phyloP scores from a whole-genome alignment of 2,888 invertebrate genomes.

The Epirrhoe tristata region DNA sequence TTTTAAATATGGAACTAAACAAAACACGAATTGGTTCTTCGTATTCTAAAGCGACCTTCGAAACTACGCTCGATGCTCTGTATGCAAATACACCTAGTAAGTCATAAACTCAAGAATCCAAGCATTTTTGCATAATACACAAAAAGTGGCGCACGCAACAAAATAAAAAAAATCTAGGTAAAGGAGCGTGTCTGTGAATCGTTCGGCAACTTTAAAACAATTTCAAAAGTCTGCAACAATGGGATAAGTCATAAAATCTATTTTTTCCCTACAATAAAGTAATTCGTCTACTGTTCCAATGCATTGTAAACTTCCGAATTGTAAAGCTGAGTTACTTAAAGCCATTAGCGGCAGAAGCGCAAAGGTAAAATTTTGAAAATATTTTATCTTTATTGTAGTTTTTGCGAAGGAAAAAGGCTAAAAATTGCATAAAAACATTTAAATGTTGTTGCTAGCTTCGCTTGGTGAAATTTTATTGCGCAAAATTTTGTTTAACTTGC shows the following conservation, averaged over 20 bases:
- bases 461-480: slow-evolving; percentile 66
- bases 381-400: slow-evolving; percentile 49
- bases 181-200: slow-evolving; percentile 51
- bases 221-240: slow-evolving; percentile 62
- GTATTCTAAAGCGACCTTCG: slow-evolving; percentile 21
- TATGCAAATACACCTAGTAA: slow-evolving; percentile 43
- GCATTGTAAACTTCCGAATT: slow-evolving; percentile 80
- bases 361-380: slow-evolving; percentile 50
- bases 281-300: slow-evolving; percentile 77
- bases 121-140: slow-evolving; percentile 59
- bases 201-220: slow-evolving; percentile 70
- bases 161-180: slow-evolving; percentile 47
- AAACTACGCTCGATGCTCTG: slow-evolving; percentile 14
- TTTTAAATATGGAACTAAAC: not conserved
- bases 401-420: slow-evolving; percentile 59
- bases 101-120: slow-evolving; percentile 51
- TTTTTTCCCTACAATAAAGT: slow-evolving; percentile 77
- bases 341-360: slow-evolving; percentile 71
- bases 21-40: slow-evolving; percentile 4
- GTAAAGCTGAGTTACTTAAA: slow-evolving; percentile 62
- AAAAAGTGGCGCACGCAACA: slow-evolving; percentile 59
- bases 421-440: slow-evolving; percentile 68
- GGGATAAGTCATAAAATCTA: slow-evolving; percentile 64
- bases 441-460: slow-evolving; percentile 52
- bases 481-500: slow-evolving; percentile 50